Evolutionary conservation across 2,888 invertebrate genomes (phyloP).

Genomic region (Pachliopta kotzebuea): DNA sequence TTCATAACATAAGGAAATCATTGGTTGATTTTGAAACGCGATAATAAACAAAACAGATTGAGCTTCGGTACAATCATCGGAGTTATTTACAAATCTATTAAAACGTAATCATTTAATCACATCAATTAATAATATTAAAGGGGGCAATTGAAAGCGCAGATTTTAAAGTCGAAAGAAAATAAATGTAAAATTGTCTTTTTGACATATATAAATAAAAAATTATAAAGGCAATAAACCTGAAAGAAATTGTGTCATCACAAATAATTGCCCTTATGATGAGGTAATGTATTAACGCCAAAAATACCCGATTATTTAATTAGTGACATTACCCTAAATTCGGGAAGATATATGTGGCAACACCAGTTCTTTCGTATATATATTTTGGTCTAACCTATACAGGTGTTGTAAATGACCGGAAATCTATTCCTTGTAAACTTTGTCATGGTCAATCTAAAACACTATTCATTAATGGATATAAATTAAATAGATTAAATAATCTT

Average conservation of each 20-base stretch:
- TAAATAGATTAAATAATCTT: background rate
- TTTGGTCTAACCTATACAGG: background rate
- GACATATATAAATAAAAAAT: slow-evolving; percentile 2
- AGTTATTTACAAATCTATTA: slow-evolving; percentile 32
- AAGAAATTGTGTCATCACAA: slow-evolving; percentile 13
- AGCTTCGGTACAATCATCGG: slow-evolving; percentile 30
- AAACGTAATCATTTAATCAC: slow-evolving; percentile 36
- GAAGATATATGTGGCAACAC: slow-evolving; percentile 6
- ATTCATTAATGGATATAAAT: background rate
- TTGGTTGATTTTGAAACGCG: slow-evolving; percentile 22
- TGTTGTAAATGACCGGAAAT: background rate
- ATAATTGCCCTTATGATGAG: background rate
- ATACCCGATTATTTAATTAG: slow-evolving; percentile 16
- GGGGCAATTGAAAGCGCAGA: slow-evolving; percentile 33
- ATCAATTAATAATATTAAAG: slow-evolving; percentile 33
- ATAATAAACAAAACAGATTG: slow-evolving; percentile 33
- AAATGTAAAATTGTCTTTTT: slow-evolving; percentile 22
- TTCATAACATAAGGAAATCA: slow-evolving; percentile 16
- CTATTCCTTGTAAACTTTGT: slow-evolving; percentile 6
- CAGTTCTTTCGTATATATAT: slow-evolving; percentile 6
- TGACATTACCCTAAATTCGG: slow-evolving; percentile 4
- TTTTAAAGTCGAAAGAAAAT: slow-evolving; percentile 16
- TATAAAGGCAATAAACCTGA: background rate
- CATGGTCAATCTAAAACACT: slow-evolving; percentile 3
- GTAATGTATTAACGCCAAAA: slow-evolving; percentile 7